phyloP scores from a whole-genome alignment of 2,888 invertebrate species.

The Aethes cnicana region DNA sequence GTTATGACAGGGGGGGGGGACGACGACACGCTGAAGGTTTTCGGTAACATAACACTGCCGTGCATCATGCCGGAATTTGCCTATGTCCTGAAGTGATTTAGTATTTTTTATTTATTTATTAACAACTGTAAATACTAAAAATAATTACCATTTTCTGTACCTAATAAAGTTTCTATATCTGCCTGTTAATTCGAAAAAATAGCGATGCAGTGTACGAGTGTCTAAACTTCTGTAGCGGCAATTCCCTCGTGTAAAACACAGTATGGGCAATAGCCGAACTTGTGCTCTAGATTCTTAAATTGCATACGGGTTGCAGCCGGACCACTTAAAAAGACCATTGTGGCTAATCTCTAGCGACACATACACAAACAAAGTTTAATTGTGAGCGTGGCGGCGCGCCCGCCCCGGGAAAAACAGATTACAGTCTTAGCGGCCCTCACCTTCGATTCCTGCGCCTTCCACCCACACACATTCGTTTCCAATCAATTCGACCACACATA shows the following conservation, averaged over 20 bases:
- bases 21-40: too few relatives aligned
- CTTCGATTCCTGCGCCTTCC: conserved; percentile 70
- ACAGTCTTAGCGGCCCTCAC: conserved; percentile 80
- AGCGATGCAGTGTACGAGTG: conserved; percentile 1
- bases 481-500: conserved; percentile 80
- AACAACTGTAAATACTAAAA: too few relatives aligned
- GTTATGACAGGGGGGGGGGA: too few relatives aligned
- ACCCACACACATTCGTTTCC: conserved; percentile 79
- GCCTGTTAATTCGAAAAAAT: neutral
- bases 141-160: too few relatives aligned
- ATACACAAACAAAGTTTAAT: conserved; percentile 82
- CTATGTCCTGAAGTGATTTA: too few relatives aligned
- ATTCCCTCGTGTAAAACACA: conserved; percentile 22
- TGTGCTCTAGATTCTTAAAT: conserved; percentile 72
- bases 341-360: conserved; percentile 80
- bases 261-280: conserved; percentile 58
- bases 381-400: conserved; percentile 60
- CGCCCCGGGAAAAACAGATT: conserved; percentile 79
- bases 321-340: conserved; percentile 81
- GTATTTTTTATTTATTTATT: too few relatives aligned
- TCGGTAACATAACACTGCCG: too few relatives aligned
- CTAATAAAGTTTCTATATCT: neutral
- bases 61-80: too few relatives aligned
- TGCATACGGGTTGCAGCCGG: conserved; percentile 69
- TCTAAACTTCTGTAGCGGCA: conserved; percentile 7